Conservation (phyloP, 1,140 invertebrate species). For the Venustaconcha ellipsiformis region DNA sequence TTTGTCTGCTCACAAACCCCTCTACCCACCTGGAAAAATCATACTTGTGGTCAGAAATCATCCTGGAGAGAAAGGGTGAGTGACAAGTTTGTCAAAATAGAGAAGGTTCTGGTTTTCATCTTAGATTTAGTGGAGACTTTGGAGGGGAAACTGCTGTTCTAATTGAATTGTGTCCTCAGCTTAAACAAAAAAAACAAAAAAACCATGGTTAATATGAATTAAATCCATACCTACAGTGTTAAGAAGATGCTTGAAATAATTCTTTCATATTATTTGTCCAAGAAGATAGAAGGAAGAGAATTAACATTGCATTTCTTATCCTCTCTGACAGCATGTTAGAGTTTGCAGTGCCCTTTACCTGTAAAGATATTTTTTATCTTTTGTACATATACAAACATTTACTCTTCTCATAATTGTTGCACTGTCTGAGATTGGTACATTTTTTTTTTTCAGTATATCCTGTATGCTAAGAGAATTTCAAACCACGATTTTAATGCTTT, state of each 20-base stretch:
- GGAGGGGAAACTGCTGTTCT: neutral
- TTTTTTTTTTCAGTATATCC: too few species aligned
- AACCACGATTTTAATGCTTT: too few species aligned
- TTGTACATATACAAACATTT: too few species aligned
- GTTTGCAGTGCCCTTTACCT: too few species aligned
- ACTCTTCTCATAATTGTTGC: too few species aligned
- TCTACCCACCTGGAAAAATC: slow-evolving; percentile 89
- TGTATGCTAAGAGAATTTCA: too few species aligned
- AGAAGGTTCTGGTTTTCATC: neutral
- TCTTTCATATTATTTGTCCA: neutral
- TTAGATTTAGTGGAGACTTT: neutral
- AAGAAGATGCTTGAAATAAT: neutral
- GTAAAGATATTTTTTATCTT: too few species aligned
- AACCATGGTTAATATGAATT: neutral
- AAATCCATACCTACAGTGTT: neutral
- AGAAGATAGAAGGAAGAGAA: neutral
- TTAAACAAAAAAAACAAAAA: neutral
- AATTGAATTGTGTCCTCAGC: neutral
- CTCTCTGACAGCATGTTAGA: too few species aligned
- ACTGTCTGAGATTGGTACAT: too few species aligned
- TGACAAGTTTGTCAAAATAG: slow-evolving; percentile 45
- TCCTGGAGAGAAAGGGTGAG: slow-evolving; percentile 85
- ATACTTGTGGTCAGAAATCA: slow-evolving; percentile 92
- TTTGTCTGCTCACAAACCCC: slow-evolving; percentile 79
- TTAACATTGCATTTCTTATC: too few species aligned